Conservation (phyloP, 2,797 vertebrate species). For the Myripristis jacobus region DNA sequence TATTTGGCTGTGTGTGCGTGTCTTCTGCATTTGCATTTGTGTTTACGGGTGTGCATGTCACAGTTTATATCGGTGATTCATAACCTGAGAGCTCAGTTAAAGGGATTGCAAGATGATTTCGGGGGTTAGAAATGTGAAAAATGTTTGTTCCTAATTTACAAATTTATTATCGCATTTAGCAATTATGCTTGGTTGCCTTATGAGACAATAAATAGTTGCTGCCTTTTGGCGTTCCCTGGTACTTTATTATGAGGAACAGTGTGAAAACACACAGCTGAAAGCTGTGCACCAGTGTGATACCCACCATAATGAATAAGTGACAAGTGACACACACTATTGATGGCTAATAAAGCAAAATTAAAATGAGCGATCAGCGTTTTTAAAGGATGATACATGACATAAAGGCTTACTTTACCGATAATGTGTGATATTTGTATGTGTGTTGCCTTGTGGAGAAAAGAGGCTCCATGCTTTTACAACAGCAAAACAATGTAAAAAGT, state of each 20-base stretch:
- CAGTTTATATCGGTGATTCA: constrained; percentile 1
- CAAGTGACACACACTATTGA: no score
- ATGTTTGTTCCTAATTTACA: no score
- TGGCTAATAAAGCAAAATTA: background rate
- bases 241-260: background rate
- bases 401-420: no score
- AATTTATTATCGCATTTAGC: background rate
- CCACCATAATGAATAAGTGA: no score
- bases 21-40: background rate
- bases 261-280: background rate
- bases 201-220: background rate
- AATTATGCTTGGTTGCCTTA: background rate
- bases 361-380: background rate
- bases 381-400: background rate
- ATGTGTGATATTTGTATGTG: no score
- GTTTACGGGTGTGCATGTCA: background rate
- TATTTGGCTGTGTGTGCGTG: constrained; percentile 15
- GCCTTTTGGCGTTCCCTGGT: background rate
- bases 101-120: no score
- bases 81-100: background rate
- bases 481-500: no score
- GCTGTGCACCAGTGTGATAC: background rate
- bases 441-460: no score
- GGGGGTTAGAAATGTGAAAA: no score
- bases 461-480: no score